Percentiles rank a stretch among this genome's conserved stretches.
These are phyloP conservation scores for Chloebia gouldiae DNA, from an alignment of 2,113 vertebrate genomes.

Conservation along the genomic window DNA sequence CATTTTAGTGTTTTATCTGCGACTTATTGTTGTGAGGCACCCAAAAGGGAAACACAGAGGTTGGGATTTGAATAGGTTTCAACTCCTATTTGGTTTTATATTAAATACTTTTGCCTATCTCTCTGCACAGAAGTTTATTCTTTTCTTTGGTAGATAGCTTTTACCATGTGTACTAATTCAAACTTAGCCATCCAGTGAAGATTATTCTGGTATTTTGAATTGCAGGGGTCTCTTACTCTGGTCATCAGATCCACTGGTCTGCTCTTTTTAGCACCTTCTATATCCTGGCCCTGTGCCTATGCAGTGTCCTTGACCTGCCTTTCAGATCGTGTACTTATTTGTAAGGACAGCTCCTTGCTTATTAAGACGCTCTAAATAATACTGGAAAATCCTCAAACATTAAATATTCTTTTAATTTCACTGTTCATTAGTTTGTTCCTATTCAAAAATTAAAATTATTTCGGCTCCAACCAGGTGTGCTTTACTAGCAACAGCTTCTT, in stretches of 20 bases:
- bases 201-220: background rate
- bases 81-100: background rate
- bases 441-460: background rate
- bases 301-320: constrained; percentile 45
- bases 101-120: background rate
- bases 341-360: background rate
- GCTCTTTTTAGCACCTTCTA: constrained; percentile 47
- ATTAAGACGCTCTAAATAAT: background rate
- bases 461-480: background rate
- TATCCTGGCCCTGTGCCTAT: background rate
- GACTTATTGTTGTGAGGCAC: background rate
- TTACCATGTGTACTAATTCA: background rate
- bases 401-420: background rate
- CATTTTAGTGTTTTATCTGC: background rate
- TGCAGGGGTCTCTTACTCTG: background rate
- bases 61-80: background rate
- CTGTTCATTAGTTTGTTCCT: background rate
- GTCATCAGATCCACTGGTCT: background rate
- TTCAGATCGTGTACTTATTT: background rate
- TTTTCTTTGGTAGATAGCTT: background rate
- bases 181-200: background rate
- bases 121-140: background rate
- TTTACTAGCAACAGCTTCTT: background rate
- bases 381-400: background rate
- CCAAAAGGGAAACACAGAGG: background rate